Percentiles rank a stretch among this genome's conserved stretches.
phyloP scores from a whole-genome alignment of 2,113 vertebrate species.

The Odocoileus virginianus region DNA sequence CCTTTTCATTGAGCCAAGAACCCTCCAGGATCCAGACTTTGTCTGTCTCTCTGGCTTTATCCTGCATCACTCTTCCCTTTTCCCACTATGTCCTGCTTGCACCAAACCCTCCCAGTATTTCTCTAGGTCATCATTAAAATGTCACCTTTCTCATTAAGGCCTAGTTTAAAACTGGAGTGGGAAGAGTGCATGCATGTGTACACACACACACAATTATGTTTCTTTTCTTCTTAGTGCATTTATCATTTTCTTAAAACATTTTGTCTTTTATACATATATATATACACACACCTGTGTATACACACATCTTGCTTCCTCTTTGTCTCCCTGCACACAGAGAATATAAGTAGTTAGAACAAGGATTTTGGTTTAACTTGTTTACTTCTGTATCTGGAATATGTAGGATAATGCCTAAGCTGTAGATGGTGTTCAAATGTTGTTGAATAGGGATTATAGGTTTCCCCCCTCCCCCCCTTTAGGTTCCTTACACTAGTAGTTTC shows the following conservation, averaged over 20 bases:
- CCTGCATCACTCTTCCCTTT: background rate
- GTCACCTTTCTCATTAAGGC: background rate
- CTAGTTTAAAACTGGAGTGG: background rate
- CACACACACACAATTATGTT: background rate
- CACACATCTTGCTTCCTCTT: background rate
- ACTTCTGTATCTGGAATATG: background rate
- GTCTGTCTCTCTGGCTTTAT: background rate
- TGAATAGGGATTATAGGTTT: background rate
- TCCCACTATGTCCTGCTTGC: background rate
- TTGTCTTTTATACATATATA: background rate
- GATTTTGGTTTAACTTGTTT: background rate
- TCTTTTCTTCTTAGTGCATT: background rate
- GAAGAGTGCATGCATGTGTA: background rate
- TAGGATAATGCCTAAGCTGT: background rate
- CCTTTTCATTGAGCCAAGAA: background rate
- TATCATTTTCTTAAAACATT: background rate
- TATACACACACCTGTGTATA: accelerated
- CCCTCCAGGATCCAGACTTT: background rate
- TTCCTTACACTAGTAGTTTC: background rate
- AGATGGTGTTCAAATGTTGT: background rate
- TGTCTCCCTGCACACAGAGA: background rate
- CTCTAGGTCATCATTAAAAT: background rate
- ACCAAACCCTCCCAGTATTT: background rate
- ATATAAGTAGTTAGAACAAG: background rate
- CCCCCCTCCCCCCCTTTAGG: background rate